Evolutionary conservation across 2,113 vertebrate genomes (phyloP), one percentile per base, ranked within the genome.

Genomic region (Microcebus lehilahytsara): DNA sequence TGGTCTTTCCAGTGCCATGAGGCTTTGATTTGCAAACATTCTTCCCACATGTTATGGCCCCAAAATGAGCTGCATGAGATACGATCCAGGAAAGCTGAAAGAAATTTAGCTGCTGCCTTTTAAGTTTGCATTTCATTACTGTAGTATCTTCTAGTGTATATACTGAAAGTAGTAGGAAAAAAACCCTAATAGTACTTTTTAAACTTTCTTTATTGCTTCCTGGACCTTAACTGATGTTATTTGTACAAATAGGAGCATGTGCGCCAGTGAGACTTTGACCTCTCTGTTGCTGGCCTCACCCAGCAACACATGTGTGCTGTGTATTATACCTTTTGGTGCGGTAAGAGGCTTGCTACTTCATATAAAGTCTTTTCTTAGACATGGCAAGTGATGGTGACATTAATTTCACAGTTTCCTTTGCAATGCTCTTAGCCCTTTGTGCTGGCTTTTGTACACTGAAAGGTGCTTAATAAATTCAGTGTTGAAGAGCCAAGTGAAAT

Each of bases 121-220:
- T 53, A 86, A 88, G 72, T 79, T 96, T 90, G 25, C 49, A 25
- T 93, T 96, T 92, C 56, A 64, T 93, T 79, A 74, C 75, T 75
- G 3, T 60, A 46, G 40, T 58, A n/a, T 20, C 23, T 97, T 92
- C 66, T 69, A 62, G 85, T n/a, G 10, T 66, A 9, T 27, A 30
- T 42, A 74, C 25, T 67, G 20, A 78, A 96, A 95, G 42, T 66
- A 66, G 40, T 23, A 66, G 78, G 11, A 75, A 79, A 79, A 46
- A 94, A 85, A 37, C 3, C 27, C 17, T 40, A 69, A 34, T 53
- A 49, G 32, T 27, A 16, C 13, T 42, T 53, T 91, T 77, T 20
- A 12, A 66, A 34, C 51, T 64, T 81, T 42, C 71, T 37, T 93
- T 51, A 71, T 78, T 77, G 34, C 64, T 93, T 92, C 42, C 37